These are phyloP conservation scores for Silurus meridionalis DNA, from an alignment of 2,113 vertebrate genomes.

Conservation along the genomic window DNA sequence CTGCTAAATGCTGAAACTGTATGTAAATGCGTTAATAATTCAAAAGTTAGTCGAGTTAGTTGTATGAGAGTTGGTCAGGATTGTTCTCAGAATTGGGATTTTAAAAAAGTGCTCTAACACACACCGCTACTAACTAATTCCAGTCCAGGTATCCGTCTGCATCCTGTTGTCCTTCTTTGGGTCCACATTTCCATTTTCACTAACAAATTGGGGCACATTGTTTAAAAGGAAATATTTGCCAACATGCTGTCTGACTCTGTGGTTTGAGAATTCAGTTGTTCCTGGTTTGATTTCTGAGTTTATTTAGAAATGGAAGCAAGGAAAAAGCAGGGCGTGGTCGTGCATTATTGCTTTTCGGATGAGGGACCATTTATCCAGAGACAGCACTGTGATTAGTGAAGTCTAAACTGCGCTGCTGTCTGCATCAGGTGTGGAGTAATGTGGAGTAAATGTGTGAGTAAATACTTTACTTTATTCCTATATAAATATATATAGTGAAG, in stretches of 20 bases:
- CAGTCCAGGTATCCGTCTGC: background rate
- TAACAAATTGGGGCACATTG: background rate
- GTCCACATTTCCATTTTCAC: background rate
- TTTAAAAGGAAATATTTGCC: background rate
- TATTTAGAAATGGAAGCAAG: background rate
- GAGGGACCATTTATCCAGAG: background rate
- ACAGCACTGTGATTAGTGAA: background rate
- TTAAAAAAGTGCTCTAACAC: too few species aligned
- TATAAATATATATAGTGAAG: background rate
- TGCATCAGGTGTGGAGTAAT: background rate
- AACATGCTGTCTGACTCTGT: background rate
- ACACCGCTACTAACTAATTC: too few species aligned
- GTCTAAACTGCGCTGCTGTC: background rate
- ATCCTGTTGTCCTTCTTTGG: background rate
- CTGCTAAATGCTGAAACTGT: too few species aligned
- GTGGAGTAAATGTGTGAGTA: background rate
- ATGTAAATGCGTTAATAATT: too few species aligned
- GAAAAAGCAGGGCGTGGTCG: background rate
- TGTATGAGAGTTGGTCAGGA: too few species aligned
- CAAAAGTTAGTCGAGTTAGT: too few species aligned
- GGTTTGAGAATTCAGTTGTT: background rate
- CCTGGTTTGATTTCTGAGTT: background rate
- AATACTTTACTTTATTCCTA: too few species aligned
- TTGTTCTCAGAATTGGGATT: too few species aligned
- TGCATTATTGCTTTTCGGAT: background rate